Evolutionary conservation across 2,113 vertebrate genomes (phyloP).

Genomic region (Nothocercus nigrocapillus): DNA sequence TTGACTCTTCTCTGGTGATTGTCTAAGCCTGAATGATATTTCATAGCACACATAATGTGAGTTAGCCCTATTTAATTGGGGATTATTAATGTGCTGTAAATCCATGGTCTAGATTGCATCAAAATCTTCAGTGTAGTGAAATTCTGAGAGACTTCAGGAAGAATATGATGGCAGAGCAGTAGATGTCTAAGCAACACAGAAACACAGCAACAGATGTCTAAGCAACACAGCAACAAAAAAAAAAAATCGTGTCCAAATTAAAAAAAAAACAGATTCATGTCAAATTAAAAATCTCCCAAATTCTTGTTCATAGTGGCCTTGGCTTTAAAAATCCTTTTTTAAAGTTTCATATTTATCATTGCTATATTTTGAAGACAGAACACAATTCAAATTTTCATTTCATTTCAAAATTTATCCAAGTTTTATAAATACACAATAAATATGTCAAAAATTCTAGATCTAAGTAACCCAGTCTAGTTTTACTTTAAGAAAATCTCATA

Average conservation of each 20-base stretch:
- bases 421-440: neutral
- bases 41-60: accelerated
- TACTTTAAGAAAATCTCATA: neutral
- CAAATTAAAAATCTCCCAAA: neutral
- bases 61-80: neutral
- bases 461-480: neutral
- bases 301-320: neutral
- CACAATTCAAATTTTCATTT: neutral
- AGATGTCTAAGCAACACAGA: neutral
- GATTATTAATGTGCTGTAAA: neutral
- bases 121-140: neutral
- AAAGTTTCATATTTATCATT: neutral
- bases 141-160: neutral
- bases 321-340: neutral
- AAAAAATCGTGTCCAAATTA: neutral
- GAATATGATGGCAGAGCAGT: neutral
- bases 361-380: neutral
- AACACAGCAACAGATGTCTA: neutral
- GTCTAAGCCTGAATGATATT: neutral
- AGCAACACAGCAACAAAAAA: neutral
- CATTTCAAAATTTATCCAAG: neutral
- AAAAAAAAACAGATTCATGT: neutral
- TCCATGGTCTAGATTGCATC: neutral
- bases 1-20: neutral
- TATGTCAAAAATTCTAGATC: neutral